These are phyloP conservation scores for Scolopax mira DNA, from an alignment of 2,113 vertebrate genomes.

Conservation along the genomic window DNA sequence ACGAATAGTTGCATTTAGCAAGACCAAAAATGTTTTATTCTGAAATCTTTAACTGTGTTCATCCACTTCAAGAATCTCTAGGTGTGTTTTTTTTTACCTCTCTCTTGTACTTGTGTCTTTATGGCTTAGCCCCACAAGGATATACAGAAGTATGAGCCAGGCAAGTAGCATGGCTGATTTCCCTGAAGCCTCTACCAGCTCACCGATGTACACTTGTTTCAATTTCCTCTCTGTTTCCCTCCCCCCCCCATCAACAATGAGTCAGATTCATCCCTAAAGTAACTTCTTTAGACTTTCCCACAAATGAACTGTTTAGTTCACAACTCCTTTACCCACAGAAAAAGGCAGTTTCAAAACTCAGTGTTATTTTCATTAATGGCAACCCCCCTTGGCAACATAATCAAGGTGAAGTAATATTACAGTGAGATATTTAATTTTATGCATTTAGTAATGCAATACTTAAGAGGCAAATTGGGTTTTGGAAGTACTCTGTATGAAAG, in stretches of 20 bases:
- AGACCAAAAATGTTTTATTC: not conserved
- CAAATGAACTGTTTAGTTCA: not conserved
- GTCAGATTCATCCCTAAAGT: not conserved
- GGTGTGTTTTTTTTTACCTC: not conserved
- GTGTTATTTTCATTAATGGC: not conserved
- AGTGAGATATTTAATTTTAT: not conserved
- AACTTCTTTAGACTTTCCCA: not conserved
- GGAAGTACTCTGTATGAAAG: not conserved
- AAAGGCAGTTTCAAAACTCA: not conserved
- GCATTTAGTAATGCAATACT: not conserved
- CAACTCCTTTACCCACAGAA: not conserved
- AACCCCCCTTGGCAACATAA: not conserved
- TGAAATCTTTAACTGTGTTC: not conserved
- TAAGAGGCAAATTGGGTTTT: not conserved
- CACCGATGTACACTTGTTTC: not conserved
- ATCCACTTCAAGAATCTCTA: not conserved
- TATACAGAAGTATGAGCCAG: not conserved
- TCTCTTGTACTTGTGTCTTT: not conserved
- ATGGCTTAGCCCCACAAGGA: not conserved
- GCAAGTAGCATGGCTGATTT: not conserved
- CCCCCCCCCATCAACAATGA: too few species aligned
- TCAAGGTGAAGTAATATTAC: not conserved
- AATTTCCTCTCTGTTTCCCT: not conserved
- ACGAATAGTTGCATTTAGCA: not conserved
- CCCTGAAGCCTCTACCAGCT: not conserved